A percentile compares a stretch with the other conserved stretches of the same genome.
phyloP scores from a whole-genome alignment of 2,888 invertebrate species.

The Bhutanitis thaidina region DNA sequence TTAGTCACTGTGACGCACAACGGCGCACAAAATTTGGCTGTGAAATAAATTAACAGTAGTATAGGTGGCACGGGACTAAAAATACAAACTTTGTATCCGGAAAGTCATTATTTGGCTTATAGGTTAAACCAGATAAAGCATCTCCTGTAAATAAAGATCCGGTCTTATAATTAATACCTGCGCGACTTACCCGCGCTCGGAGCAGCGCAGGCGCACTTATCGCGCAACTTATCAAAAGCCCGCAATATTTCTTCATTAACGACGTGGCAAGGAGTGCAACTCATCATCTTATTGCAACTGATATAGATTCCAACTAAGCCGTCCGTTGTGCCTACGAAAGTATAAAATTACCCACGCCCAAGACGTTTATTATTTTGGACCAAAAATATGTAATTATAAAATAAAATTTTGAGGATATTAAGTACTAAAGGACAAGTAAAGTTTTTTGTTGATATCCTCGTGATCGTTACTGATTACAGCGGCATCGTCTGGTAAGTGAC shows the following conservation, averaged over 20 bases:
- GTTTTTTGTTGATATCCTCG: no score
- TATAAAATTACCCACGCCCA: constrained; percentile 12
- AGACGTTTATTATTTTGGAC: constrained; percentile 8
- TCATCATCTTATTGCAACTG: constrained; percentile 34
- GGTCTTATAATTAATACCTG: constrained; percentile 56
- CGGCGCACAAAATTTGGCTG: no score
- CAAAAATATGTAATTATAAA: no score
- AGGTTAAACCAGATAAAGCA: constrained; percentile 25
- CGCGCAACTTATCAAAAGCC: constrained; percentile 60
- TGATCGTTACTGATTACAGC: no score
- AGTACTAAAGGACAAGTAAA: no score
- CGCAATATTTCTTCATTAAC: constrained; percentile 77
- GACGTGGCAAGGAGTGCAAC: constrained; percentile 50
- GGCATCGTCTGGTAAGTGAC: no score
- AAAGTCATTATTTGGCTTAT: constrained; percentile 22
- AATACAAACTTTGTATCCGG: neutral
- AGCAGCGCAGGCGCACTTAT: constrained; percentile 52
- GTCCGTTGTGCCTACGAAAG: constrained; percentile 11
- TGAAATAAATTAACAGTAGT: no score
- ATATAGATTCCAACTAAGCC: constrained; percentile 16
- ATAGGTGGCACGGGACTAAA: no score
- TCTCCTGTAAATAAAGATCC: constrained; percentile 20
- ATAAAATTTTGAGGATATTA: no score
- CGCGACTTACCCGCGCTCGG: constrained; percentile 41
- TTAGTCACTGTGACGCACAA: no score